phyloP scores from a whole-genome alignment of 2,797 vertebrate species.

The Chelon labrosus region DNA sequence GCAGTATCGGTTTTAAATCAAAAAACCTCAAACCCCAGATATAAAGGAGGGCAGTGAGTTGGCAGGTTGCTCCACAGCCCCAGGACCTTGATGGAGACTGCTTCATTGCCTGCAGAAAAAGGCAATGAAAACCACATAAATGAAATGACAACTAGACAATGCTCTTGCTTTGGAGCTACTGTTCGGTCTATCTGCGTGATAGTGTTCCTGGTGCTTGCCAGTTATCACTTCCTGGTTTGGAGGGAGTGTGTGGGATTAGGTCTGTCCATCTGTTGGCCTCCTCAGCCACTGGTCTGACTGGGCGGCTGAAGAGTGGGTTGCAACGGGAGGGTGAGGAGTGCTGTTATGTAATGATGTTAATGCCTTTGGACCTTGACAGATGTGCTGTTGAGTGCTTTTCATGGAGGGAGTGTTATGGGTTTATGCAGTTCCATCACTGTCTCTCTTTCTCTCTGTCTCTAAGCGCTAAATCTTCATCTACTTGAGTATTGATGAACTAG shows the following conservation, averaged over 20 bases:
- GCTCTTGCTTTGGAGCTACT: conserved; percentile 26
- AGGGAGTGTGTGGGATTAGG: conserved; percentile 35
- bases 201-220: conserved; percentile 33
- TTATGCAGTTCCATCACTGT: conserved; percentile 16
- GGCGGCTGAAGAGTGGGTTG: conserved; percentile 26
- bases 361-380: conserved; percentile 64
- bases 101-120: conserved; percentile 38
- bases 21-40: conserved; percentile 30
- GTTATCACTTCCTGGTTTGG: conserved; percentile 54
- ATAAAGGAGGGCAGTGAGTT: conserved; percentile 72
- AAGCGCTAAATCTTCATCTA: not conserved
- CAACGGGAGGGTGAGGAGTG: not conserved
- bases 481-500: not conserved
- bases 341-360: conserved; percentile 66
- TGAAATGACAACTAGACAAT: conserved; percentile 23
- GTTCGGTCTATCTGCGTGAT: conserved; percentile 14
- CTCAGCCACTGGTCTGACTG: conserved; percentile 62
- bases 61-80: conserved; percentile 72
- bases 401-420: conserved; percentile 1
- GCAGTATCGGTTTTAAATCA: conserved; percentile 10
- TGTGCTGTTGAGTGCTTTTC: conserved; percentile 53
- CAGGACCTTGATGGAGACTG: conserved; percentile 47
- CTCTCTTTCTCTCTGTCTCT: conserved; percentile 1
- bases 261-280: conserved; percentile 63
- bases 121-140: conserved; percentile 28